Conservation (phyloP, 2,113 vertebrate genomes). For the Sialia sialis region DNA sequence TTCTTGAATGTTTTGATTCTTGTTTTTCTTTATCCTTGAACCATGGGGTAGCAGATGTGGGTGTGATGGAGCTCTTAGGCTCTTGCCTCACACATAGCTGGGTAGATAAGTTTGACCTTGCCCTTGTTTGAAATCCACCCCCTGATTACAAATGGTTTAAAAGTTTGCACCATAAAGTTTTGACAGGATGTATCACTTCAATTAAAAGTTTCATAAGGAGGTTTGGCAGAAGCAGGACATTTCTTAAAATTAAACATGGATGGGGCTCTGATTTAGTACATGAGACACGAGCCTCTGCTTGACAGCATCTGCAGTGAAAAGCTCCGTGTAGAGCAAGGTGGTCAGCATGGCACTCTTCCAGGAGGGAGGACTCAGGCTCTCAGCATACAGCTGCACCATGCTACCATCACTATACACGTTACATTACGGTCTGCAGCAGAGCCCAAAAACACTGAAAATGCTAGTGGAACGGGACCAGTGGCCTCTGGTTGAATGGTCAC, state of each 20-base stretch:
- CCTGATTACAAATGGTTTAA: neutral
- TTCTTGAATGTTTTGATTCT: neutral
- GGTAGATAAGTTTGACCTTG: neutral
- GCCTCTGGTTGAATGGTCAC: neutral
- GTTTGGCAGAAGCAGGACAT: neutral
- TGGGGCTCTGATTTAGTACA: neutral
- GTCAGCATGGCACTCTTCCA: fast-evolving
- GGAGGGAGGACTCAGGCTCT: neutral
- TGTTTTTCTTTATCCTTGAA: neutral
- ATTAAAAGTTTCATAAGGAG: neutral
- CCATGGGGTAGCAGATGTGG: neutral
- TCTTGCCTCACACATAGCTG: neutral
- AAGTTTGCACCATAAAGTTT: neutral
- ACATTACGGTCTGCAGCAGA: neutral
- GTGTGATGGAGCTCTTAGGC: neutral
- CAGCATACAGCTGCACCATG: neutral
- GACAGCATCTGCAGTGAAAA: neutral
- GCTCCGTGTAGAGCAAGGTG: neutral
- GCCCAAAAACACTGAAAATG: neutral
- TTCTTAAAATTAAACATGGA: neutral
- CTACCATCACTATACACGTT: neutral
- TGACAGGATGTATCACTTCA: neutral
- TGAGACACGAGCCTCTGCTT: neutral
- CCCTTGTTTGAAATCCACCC: neutral
- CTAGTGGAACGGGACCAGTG: neutral